A percentile compares a stretch with the other conserved stretches of the same genome.
These are phyloP conservation scores for Limnephilus auricula DNA, from an alignment of 2,888 invertebrate genomes.

Conservation along the genomic window DNA sequence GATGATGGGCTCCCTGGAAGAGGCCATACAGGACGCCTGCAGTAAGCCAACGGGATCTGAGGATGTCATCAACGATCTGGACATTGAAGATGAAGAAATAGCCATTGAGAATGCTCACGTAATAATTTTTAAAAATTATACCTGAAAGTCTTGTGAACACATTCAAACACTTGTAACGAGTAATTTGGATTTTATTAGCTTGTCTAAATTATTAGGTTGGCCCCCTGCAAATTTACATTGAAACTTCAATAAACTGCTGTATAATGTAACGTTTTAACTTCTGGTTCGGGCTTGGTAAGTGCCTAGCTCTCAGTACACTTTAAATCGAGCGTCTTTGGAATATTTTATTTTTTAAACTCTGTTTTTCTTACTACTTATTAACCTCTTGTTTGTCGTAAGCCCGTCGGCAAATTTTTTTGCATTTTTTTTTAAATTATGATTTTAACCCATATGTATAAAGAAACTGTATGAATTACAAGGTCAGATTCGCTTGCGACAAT, in stretches of 20 bases:
- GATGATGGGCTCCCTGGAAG: constrained; percentile 98
- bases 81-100: constrained; percentile 91
- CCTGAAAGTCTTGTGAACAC: not conserved
- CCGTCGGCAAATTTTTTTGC: too few relatives aligned
- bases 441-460: too few relatives aligned
- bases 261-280: not conserved
- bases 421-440: too few relatives aligned
- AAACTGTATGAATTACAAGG: too few relatives aligned
- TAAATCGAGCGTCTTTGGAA: not conserved
- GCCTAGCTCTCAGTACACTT: not conserved
- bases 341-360: not conserved
- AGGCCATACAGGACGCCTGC: constrained; percentile 91
- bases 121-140: constrained; percentile 68
- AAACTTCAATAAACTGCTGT: not conserved
- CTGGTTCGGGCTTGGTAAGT: not conserved
- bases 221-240: not conserved
- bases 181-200: not conserved
- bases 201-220: not conserved
- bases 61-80: constrained; percentile 94
- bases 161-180: not conserved
- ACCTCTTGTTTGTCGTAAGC: too few relatives aligned
- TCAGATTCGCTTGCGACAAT: too few relatives aligned
- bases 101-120: constrained; percentile 81
- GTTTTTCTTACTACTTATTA: not conserved
- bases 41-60: constrained; percentile 89